Conservation (phyloP, 1,140 invertebrate genomes). For the Ericerus pela region DNA sequence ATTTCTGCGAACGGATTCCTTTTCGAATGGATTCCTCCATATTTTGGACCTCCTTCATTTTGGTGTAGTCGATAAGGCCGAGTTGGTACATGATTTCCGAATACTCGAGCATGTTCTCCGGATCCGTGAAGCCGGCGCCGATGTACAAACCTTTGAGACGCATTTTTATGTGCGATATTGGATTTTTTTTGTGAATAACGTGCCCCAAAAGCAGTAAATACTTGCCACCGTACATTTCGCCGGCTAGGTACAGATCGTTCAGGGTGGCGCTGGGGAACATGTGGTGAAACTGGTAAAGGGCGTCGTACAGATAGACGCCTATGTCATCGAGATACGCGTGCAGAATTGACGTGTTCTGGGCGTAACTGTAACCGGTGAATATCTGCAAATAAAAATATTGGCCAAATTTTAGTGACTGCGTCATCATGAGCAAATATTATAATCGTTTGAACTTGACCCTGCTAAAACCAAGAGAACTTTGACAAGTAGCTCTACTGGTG, state of each 20-base stretch:
- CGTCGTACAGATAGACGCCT: conserved; percentile 17
- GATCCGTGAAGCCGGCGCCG: conserved; percentile 50
- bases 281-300: conserved; percentile 45
- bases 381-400: too few species aligned
- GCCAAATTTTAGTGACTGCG: too few species aligned
- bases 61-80: conserved; percentile 43
- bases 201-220: conserved; percentile 66
- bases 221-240: conserved; percentile 75
- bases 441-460: too few species aligned
- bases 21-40: conserved; percentile 20
- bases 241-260: conserved; percentile 61
- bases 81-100: conserved; percentile 46
- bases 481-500: too few species aligned
- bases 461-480: too few species aligned
- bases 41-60: conserved; percentile 20
- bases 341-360: conserved; percentile 38
- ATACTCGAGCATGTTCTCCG: conserved; percentile 44
- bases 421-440: too few species aligned
- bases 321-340: conserved; percentile 45
- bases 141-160: conserved; percentile 38
- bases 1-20: background rate
- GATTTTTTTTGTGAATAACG: conserved; percentile 48
- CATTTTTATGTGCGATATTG: conserved; percentile 22
- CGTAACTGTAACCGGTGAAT: conserved; percentile 43
- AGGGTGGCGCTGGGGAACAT: conserved; percentile 48